Conservation (phyloP, 2,113 vertebrate genomes). For the Panthera leo region DNA sequence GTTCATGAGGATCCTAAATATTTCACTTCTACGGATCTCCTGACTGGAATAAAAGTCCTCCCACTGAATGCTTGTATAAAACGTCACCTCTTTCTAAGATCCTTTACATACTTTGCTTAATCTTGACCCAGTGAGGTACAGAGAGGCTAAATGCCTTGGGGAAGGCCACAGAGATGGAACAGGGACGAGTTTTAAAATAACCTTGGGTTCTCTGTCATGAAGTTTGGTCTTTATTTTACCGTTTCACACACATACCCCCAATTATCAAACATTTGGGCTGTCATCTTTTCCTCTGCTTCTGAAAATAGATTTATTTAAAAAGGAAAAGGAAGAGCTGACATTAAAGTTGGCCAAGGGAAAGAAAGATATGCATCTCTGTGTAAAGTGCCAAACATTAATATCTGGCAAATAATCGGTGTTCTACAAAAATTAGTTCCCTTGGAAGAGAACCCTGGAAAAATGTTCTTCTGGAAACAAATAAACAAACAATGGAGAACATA, state of each 20-base stretch:
- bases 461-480: background rate
- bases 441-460: conserved; percentile 6
- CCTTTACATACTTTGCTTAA: background rate
- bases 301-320: background rate
- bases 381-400: background rate
- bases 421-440: background rate
- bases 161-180: background rate
- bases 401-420: background rate
- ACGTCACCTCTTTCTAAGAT: background rate
- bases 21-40: background rate
- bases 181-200: background rate
- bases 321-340: background rate
- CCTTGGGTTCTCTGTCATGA: background rate
- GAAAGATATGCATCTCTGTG: background rate
- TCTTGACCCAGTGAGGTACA: background rate
- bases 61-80: background rate
- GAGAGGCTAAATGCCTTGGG: background rate
- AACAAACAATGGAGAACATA: background rate
- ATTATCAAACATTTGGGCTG: background rate
- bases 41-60: background rate
- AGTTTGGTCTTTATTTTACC: background rate
- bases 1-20: background rate
- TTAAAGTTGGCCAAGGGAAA: background rate
- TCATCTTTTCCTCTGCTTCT: background rate
- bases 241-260: background rate